Percentiles rank a stretch among this genome's conserved stretches.
phyloP scores from a whole-genome alignment of 1,140 invertebrate species.

The Lordiphosa mommai region DNA sequence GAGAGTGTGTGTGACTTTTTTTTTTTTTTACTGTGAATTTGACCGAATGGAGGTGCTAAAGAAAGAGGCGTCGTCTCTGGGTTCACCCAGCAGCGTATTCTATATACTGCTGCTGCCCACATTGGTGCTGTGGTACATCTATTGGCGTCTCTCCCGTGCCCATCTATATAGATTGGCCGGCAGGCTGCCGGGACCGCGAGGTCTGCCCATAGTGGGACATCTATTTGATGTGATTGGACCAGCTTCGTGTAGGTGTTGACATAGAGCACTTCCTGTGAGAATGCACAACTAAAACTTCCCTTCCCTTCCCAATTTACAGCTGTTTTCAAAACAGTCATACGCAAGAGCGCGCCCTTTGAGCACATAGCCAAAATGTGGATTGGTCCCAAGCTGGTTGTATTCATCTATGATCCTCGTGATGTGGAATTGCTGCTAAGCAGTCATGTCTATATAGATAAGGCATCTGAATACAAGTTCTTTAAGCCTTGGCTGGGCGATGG shows the following conservation, averaged over 20 bases:
- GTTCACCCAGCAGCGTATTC: slow-evolving; percentile 83
- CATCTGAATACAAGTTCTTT: slow-evolving; percentile 86
- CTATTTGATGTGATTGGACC: slow-evolving; percentile 86
- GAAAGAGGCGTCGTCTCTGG: slow-evolving; percentile 59
- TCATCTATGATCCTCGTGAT: slow-evolving; percentile 86
- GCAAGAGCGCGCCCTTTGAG: slow-evolving; percentile 82
- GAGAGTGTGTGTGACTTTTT: slow-evolving; percentile 25
- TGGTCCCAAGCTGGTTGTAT: slow-evolving; percentile 86
- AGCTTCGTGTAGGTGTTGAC: slow-evolving; percentile 78
- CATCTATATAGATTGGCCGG: slow-evolving; percentile 86
- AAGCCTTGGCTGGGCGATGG: slow-evolving; percentile 88
- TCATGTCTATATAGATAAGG: slow-evolving; percentile 88
- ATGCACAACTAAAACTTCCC: neutral
- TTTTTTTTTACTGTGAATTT: slow-evolving; percentile 21
- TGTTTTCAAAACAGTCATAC: slow-evolving; percentile 84
- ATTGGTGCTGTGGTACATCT: slow-evolving; percentile 85
- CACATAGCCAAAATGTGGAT: slow-evolving; percentile 86
- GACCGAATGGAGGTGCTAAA: slow-evolving; percentile 64
- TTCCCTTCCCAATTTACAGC: slow-evolving; percentile 79
- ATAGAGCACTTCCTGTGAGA: no score
- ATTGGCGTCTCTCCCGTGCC: slow-evolving; percentile 86
- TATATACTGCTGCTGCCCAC: slow-evolving; percentile 86
- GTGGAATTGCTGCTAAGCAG: slow-evolving; percentile 88
- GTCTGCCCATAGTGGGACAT: slow-evolving; percentile 86
- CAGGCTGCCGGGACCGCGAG: slow-evolving; percentile 85